Percentiles rank a stretch among this genome's conserved stretches.
Evolutionary conservation across 2,113 vertebrate species (phyloP).

Genomic region (Chauna torquata): DNA sequence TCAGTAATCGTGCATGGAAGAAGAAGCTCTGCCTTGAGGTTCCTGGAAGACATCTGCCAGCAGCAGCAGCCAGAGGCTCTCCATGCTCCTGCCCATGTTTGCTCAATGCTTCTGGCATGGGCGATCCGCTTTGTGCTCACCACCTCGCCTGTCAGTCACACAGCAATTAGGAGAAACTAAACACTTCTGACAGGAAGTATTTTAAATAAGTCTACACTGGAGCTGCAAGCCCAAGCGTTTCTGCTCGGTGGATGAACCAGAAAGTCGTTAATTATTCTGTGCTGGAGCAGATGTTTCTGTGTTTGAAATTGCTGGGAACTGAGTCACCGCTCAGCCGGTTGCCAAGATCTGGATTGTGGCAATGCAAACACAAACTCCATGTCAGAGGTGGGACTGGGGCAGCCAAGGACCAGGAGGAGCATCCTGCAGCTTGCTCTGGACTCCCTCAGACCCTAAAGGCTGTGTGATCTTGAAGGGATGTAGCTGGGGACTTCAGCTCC

Average conservation of each 20-base stretch:
- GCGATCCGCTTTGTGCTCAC: neutral
- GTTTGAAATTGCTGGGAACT: neutral
- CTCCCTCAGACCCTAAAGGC: neutral
- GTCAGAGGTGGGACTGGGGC: neutral
- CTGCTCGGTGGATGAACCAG: neutral
- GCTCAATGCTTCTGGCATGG: neutral
- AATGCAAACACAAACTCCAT: neutral
- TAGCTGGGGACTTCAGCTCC: neutral
- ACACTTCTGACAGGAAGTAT: neutral
- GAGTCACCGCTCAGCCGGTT: neutral
- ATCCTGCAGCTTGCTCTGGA: neutral
- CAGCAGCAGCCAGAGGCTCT: neutral
- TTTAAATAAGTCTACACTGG: neutral
- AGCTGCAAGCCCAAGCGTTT: neutral
- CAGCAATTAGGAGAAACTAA: neutral
- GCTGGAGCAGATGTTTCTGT: neutral
- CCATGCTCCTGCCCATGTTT: neutral
- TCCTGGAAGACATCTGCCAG: neutral
- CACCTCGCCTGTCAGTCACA: neutral
- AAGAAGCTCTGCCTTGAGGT: too few species aligned
- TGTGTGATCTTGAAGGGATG: neutral
- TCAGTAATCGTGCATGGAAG: neutral
- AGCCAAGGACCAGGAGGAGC: neutral
- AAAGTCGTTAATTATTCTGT: neutral
- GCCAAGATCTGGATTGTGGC: neutral